Evolutionary conservation across 1,140 invertebrate genomes (phyloP).

Genomic region (Sitophilus oryzae): DNA sequence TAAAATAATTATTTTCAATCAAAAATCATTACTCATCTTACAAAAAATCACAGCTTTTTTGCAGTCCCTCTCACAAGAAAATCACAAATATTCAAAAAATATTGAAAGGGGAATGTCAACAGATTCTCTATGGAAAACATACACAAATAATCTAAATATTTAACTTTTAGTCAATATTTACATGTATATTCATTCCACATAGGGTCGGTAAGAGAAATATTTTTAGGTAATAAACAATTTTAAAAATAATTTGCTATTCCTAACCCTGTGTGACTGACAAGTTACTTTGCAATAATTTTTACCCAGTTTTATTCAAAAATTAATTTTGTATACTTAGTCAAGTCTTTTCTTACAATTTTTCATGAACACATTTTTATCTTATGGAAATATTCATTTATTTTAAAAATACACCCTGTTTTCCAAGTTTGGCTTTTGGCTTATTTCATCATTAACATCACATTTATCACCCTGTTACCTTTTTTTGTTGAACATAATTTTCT

Average conservation of each 20-base stretch:
- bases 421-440: conserved; percentile 1
- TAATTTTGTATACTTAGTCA: not conserved
- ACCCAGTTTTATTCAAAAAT: not conserved
- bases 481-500: too few species aligned
- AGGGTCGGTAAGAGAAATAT: not conserved
- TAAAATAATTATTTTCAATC: not conserved
- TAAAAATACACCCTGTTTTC: conserved; percentile 18
- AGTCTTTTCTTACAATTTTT: conserved; percentile 1
- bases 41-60: conserved; percentile 37
- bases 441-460: conserved; percentile 13
- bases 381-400: conserved; percentile 9
- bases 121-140: not conserved
- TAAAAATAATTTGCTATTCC: not conserved
- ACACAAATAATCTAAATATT: conserved; percentile 2
- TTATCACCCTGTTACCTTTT: conserved; percentile 10
- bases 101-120: not conserved
- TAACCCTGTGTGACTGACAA: not conserved
- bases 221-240: not conserved
- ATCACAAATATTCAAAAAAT: conserved; percentile 2
- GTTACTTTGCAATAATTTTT: conserved; percentile 9
- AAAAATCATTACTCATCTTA: conserved; percentile 21
- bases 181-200: not conserved
- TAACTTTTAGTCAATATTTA: not conserved
- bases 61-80: conserved; percentile 26
- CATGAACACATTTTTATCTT: conserved; percentile 6